Evolutionary conservation across 2,888 invertebrate genomes (phyloP).

Genomic region (Darwinula stevensoni): DNA sequence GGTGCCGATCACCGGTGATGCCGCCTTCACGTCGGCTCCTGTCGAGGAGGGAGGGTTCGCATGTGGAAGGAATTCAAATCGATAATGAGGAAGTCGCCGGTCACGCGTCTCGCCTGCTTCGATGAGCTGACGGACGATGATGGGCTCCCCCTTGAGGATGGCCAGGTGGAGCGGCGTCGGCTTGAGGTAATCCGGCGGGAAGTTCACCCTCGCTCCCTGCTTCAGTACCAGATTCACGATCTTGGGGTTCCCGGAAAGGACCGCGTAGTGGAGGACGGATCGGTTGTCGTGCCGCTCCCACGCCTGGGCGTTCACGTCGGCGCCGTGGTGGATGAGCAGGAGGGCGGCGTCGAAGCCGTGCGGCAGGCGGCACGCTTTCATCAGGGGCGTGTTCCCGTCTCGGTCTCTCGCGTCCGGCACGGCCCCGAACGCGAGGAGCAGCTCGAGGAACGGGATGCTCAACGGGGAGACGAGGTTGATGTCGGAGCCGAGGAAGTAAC

Average conservation of each 20-base stretch:
- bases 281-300: slow-evolving; percentile 59
- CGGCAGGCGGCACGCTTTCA: slow-evolving; percentile 56
- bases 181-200: slow-evolving; percentile 27
- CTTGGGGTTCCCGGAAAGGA: slow-evolving; percentile 37
- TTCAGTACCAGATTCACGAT: slow-evolving; percentile 44
- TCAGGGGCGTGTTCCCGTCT: slow-evolving; percentile 58
- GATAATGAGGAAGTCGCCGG: too few species aligned
- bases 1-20: slow-evolving; percentile 47
- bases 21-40: slow-evolving; percentile 49
- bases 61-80: background rate
- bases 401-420: slow-evolving; percentile 59
- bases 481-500: slow-evolving; percentile 67
- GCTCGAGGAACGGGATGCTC: slow-evolving; percentile 45
- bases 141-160: slow-evolving; percentile 45
- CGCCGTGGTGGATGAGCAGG: slow-evolving; percentile 43
- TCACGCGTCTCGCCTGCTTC: slow-evolving; percentile 29
- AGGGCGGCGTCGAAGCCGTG: slow-evolving; percentile 47
- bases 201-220: slow-evolving; percentile 43
- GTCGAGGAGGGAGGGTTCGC: slow-evolving; percentile 10
- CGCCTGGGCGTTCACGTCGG: slow-evolving; percentile 56
- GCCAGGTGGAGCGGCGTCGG: slow-evolving; percentile 58
- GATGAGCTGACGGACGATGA: slow-evolving; percentile 35
- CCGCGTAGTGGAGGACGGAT: slow-evolving; percentile 64
- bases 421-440: slow-evolving; percentile 55
- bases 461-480: slow-evolving; percentile 49